Base-by-base conservation (phyloP, 1,140 invertebrate genomes). In the Nasonia longicornis region DNA sequence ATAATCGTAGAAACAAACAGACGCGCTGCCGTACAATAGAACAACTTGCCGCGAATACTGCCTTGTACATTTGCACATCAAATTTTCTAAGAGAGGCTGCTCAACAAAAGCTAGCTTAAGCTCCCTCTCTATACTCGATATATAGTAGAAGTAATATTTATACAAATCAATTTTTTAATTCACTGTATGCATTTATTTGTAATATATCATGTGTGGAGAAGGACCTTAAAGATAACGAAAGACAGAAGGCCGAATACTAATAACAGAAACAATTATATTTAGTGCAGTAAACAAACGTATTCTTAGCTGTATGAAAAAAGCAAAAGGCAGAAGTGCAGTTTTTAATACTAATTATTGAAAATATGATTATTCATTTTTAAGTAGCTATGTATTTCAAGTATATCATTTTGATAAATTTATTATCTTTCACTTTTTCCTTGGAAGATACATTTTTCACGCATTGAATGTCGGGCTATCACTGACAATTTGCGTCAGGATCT, bases 251-350 rank as follows among this genome's bases (percentile, higher is more conserved):
- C 64, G 11, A 81, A 81, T 77, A 31, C 74, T 2, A 81, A 77
- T 72, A 48, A 69, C 29, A 22, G 45, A 29, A 69, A 70, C 38
- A 72, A 77, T 67, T 77, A 8, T 78, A 82, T 78, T 82, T 42
- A 66, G 63, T 72, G n/a, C 69, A 74, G 22, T 67, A 70, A 58
- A 38, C 31, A 29, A 58, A 14, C 42, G 22, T 52, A 70, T 26
- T 16, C 3, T 16, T 67, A 52, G 74, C 74, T 73, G 29, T 67
- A 67, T 35, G 48, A 52, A 74, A 66, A 67, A 58, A 80, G 48
- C 35, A 7, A n/a, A 26, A 0, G 38, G 20, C 20, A 45, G 1
- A 8, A 22, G 14, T 48, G 1, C 31, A 67, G n/a, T 67, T 67
- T 26, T 48, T 31, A 72, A 26, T 16, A 22, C 70, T 72, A 42